These are phyloP conservation scores for Hipparchia semele DNA, from an alignment of 2,888 invertebrate genomes.

Conservation along the genomic window DNA sequence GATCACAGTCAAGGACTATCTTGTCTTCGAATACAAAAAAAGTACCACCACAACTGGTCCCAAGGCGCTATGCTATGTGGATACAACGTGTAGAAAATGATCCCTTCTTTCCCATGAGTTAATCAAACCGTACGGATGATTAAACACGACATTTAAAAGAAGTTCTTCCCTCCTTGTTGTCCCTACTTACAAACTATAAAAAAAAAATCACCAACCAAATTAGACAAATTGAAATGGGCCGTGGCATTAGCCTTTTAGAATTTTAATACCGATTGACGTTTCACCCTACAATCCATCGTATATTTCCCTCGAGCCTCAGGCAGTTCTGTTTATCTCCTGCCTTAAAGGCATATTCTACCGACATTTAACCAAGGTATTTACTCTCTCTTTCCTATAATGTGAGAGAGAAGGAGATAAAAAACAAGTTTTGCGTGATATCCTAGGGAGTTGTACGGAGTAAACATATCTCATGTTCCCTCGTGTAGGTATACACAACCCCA, in stretches of 20 bases:
- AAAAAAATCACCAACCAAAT: slow-evolving; percentile 46
- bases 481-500: slow-evolving; percentile 73
- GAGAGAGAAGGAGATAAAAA: slow-evolving; percentile 50
- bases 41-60: no score
- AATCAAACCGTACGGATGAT: slow-evolving; percentile 34
- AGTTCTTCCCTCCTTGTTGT: slow-evolving; percentile 5
- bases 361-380: slow-evolving; percentile 53
- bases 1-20: no score
- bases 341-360: slow-evolving; percentile 53
- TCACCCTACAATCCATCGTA: slow-evolving; percentile 62
- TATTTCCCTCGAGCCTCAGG: slow-evolving; percentile 73
- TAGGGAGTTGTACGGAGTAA: slow-evolving; percentile 61
- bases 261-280: slow-evolving; percentile 74
- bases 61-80: no score
- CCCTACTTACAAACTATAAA: slow-evolving; percentile 18
- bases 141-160: slow-evolving; percentile 31
- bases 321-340: slow-evolving; percentile 57
- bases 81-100: not conserved
- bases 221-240: slow-evolving; percentile 69
- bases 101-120: slow-evolving; percentile 10
- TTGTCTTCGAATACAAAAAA: no score
- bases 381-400: slow-evolving; percentile 51
- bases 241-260: slow-evolving; percentile 59
- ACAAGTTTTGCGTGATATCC: slow-evolving; percentile 47
- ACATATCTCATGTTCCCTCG: slow-evolving; percentile 71